Percentiles rank a stretch among this genome's conserved stretches.
Conservation (phyloP, 2,113 vertebrate genomes). For the Peromyscus leucopus region DNA sequence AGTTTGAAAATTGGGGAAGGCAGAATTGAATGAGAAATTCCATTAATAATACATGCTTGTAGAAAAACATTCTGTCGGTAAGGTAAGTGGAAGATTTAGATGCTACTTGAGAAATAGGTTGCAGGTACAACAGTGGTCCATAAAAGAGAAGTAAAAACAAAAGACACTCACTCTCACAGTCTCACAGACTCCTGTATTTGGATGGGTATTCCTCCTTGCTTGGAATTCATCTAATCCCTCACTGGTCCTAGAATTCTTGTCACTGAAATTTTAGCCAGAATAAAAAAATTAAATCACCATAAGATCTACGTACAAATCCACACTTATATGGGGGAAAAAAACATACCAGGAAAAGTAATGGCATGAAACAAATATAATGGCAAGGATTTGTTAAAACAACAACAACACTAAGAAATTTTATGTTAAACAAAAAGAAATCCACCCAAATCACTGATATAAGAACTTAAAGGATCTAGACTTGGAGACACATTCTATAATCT, state of each 20-base stretch:
- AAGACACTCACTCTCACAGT: neutral
- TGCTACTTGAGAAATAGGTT: neutral
- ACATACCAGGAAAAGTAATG: neutral
- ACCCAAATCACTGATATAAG: neutral
- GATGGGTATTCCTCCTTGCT: neutral
- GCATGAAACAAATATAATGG: neutral
- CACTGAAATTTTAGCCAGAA: constrained; percentile 1
- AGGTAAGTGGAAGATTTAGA: neutral
- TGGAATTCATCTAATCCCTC: neutral
- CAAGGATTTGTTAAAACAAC: constrained; percentile 2
- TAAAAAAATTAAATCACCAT: neutral
- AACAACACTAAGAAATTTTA: neutral
- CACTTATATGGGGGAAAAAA: neutral
- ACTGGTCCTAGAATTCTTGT: neutral
- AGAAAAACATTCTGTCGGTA: constrained; percentile 11
- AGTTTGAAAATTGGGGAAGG: constrained; percentile 1
- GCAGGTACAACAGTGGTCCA: neutral
- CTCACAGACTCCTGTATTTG: neutral
- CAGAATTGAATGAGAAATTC: constrained; percentile 21
- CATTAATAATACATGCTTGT: neutral
- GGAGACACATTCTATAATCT: neutral
- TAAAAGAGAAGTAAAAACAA: neutral
- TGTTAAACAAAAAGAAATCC: neutral
- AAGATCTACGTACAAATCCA: neutral
- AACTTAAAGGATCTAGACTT: neutral